Percentiles rank a stretch among this genome's conserved stretches.
phyloP scores from a whole-genome alignment of 2,888 invertebrate species.

The Lasioglossum malachurum region DNA sequence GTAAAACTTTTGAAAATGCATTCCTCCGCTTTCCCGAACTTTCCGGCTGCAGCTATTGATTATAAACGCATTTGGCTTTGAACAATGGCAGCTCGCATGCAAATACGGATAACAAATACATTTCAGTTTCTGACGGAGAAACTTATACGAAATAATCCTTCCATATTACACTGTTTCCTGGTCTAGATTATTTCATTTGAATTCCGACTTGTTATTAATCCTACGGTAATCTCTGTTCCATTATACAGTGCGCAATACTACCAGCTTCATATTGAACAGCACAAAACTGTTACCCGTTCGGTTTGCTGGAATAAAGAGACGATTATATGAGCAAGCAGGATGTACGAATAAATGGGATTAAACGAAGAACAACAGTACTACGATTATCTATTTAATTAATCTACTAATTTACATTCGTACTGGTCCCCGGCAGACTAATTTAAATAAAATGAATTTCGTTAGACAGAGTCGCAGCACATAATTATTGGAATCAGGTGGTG shows the following conservation, averaged over 20 bases:
- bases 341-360: not conserved
- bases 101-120: not conserved
- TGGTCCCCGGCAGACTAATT: not conserved
- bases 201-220: slow-evolving; percentile 18
- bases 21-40: not conserved
- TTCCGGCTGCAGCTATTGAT: not conserved
- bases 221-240: not conserved
- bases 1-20: not conserved
- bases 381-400: slow-evolving; percentile 29
- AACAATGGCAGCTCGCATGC: not conserved
- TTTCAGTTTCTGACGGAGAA: not conserved
- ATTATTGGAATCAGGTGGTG: slow-evolving; percentile 34
- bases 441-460: slow-evolving; percentile 34
- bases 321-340: not conserved
- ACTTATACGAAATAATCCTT: not conserved
- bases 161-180: not conserved
- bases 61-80: not conserved
- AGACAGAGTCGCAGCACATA: slow-evolving; percentile 7
- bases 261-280: not conserved
- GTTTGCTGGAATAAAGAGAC: not conserved
- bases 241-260: not conserved
- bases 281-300: not conserved
- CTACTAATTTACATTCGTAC: slow-evolving; percentile 19
- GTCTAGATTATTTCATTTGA: not conserved
- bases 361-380: slow-evolving; percentile 9